Evolutionary conservation across 1,140 invertebrate genomes (phyloP), one percentile per base, ranked within the genome.

Genomic region (Cephus cinctus): DNA sequence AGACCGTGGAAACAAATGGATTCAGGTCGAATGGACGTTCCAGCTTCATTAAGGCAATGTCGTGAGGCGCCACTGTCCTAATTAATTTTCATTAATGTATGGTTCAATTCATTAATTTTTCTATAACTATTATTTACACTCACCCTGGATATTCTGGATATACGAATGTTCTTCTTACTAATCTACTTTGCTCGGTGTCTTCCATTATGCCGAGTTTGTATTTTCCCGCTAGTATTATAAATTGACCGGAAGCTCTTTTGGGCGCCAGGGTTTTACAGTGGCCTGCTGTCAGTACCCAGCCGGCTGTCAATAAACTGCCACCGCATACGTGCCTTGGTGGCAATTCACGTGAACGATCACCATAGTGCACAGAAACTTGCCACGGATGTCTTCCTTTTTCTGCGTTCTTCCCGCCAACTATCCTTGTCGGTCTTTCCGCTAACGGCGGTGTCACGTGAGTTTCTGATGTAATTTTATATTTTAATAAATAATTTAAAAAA

Each of bases 41-140:
- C 0, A 81, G 55, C 47, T 75, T 74, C 43, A 82, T 63, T 18
- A 82, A 25, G 2, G 78, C 79, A 14, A 83, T 79, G 38, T 82
- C 81, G 41, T 79, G 79, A 0, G 75, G 73, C 1, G 69, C 74
- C 0, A 78, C 69, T 0, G 43, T 51, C 14, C 69, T 71, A 35
- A 18, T 48, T 52, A 30, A 27, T 5, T 18, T 41, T 23, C 22
- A 18, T 19, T 4, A 42, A 27, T 3, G 6, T 23, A 42, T 31
- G 5, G 27, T 19, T 43, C 3, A 30, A 6, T n/a, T n/a, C n/a
- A n/a, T n/a, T n/a, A n/a, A n/a, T n/a, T n/a, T n/a, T n/a, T n/a
- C 11, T 25, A 18, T 9, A 18, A 41, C 23, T 36, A 21, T n/a
- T n/a, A 27, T 38, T 47, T 21, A 25, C 20, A 23, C 46, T 47